Percentiles rank a stretch among this genome's conserved stretches.
These are phyloP conservation scores for Perizoma affinitatum DNA, from an alignment of 2,888 invertebrate genomes.

Conservation along the genomic window DNA sequence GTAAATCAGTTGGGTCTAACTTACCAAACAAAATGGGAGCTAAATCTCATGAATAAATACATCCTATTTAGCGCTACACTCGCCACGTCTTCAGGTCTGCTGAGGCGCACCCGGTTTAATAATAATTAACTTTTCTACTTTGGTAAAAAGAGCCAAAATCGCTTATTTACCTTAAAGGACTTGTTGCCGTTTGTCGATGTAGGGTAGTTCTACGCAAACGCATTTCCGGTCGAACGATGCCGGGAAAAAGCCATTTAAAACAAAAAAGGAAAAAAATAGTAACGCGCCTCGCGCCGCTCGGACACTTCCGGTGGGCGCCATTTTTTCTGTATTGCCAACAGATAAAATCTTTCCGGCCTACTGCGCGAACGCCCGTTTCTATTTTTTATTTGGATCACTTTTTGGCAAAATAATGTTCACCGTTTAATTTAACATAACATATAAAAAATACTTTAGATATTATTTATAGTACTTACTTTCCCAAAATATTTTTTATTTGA, in stretches of 20 bases:
- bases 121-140: conserved; percentile 59
- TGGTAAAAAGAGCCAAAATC: conserved; percentile 62
- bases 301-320: conserved; percentile 85
- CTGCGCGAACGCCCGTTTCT: conserved; percentile 78
- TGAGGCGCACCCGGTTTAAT: conserved; percentile 49
- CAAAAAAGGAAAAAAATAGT: conserved; percentile 81
- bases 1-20: conserved; percentile 79
- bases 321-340: conserved; percentile 85
- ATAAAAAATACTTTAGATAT: too few relatives aligned
- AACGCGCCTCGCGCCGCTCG: conserved; percentile 81
- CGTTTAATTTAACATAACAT: conserved; percentile 36
- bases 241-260: conserved; percentile 85
- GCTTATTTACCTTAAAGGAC: conserved; percentile 61
- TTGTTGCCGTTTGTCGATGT: conserved; percentile 67
- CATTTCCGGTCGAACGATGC: conserved; percentile 82
- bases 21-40: conserved; percentile 80
- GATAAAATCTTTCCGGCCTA: conserved; percentile 84
- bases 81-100: conserved; percentile 62
- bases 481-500: too few relatives aligned
- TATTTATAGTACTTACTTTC: too few relatives aligned
- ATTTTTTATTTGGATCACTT: conserved; percentile 73
- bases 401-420: conserved; percentile 68
- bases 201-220: conserved; percentile 81
- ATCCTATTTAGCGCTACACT: conserved; percentile 81
- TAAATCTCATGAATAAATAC: conserved; percentile 82